These are phyloP conservation scores for Carpatolechia fugitivella DNA, from an alignment of 2,888 invertebrate genomes.

Conservation along the genomic window DNA sequence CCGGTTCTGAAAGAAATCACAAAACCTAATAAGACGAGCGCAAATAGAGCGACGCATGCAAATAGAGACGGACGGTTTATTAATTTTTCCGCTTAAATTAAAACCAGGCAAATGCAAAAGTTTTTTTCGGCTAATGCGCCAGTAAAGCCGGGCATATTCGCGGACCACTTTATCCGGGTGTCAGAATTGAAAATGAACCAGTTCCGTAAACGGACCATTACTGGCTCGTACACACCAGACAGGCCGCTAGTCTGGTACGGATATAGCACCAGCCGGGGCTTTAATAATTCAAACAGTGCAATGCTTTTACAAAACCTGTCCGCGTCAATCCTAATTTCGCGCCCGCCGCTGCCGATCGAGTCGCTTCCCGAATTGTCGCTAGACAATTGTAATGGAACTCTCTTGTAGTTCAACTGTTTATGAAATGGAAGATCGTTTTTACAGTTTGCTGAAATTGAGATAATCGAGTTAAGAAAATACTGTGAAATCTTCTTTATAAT, in stretches of 20 bases:
- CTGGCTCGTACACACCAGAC: conserved; percentile 41
- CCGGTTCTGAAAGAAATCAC: too few relatives aligned
- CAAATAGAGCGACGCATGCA: too few relatives aligned
- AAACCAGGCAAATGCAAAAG: neutral
- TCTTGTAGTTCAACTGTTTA: conserved; percentile 42
- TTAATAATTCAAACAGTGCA: conserved; percentile 79
- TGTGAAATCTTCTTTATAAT: too few relatives aligned
- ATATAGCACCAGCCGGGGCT: conserved; percentile 69
- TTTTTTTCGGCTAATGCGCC: conserved; percentile 3
- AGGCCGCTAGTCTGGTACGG: conserved; percentile 46
- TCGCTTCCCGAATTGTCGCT: conserved; percentile 73
- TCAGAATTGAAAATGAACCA: conserved; percentile 74
- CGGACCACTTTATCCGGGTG: conserved; percentile 66
- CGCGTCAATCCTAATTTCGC: conserved; percentile 77
- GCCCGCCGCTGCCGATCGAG: conserved; percentile 67
- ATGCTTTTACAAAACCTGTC: conserved; percentile 80
- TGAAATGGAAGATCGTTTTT: neutral
- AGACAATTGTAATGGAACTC: conserved; percentile 74
- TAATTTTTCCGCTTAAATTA: neutral
- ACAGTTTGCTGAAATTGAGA: neutral
- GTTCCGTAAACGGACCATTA: conserved; percentile 61
- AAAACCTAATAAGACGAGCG: too few relatives aligned
- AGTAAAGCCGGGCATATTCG: conserved; percentile 30
- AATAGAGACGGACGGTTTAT: conserved; percentile 11
- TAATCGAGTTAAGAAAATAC: neutral